Evolutionary conservation across 2,888 invertebrate genomes (phyloP), one percentile per base, ranked within the genome.

Genomic region (Drosophila prostipennis): DNA sequence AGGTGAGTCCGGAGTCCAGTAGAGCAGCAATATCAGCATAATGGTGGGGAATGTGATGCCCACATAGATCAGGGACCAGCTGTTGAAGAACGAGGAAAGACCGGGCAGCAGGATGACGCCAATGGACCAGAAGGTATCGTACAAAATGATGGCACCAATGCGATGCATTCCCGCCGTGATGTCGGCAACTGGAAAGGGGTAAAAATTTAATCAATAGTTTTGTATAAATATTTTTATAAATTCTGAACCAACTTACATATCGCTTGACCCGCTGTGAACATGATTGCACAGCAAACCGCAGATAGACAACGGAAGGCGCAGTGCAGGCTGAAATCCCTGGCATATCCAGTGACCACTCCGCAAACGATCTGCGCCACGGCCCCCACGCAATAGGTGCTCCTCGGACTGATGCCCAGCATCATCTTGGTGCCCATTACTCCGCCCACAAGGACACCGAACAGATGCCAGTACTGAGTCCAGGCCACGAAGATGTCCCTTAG

Each of bases 1-100:
- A 0, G 93, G 92, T n/a, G 93, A 91, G 26, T 93, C 92, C 2
- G 93, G 92, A 13, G 92, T 92, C 92, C 91, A 93, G 75, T 87
- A 88, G 67, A 92, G 87, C 1, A 92, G 71, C 1, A 92, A 60
- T 10, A 92, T 89, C 14, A 93, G 77, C 39, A 91, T 59, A 1
- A 92, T 36, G 7, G 92, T 92, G 19, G 93, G 93, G 29, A 92
- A 89, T 6, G 92, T 92, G 11, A 93, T 93, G 46, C 91, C 90
- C 46, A 93, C 75, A 72, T 93, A 93, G 56, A 93, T 91, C 39
- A 91, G 80, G 0, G 90, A 87, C 93, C 93, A 93, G 63, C 79
- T 91, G 16, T 79, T 86, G 49, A 92, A 91, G 74, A 91, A 90
- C 8, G 90, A 90, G 1, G 91, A 89, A 0, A 93, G 80, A 0